Conservation (phyloP, 2,113 vertebrate species). For the Serranochromis macrocephalus region DNA sequence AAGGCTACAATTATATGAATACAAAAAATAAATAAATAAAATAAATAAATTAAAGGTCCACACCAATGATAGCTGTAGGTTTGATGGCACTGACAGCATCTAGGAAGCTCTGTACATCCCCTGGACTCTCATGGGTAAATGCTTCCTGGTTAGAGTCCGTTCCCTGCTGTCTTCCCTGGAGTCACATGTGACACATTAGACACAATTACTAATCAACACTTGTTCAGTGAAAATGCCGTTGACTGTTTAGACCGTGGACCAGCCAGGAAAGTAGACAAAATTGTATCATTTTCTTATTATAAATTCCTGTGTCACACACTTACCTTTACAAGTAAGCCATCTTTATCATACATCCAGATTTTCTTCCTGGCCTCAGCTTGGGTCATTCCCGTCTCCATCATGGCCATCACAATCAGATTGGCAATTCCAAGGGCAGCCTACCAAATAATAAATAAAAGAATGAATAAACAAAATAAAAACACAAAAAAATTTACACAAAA, state of each 20-base stretch:
- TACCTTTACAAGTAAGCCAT: constrained; percentile 86
- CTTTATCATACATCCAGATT: constrained; percentile 95
- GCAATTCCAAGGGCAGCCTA: constrained; percentile 95
- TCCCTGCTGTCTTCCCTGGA: constrained; percentile 75
- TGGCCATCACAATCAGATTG: constrained; percentile 93
- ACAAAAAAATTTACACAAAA: background rate
- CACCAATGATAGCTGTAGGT: constrained; percentile 91
- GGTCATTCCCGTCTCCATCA: constrained; percentile 81
- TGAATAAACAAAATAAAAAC: background rate
- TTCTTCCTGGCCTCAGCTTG: constrained; percentile 77
- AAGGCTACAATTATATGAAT: background rate
- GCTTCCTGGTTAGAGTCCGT: constrained; percentile 82
- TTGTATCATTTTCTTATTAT: constrained; percentile 66
- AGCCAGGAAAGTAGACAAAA: constrained; percentile 26
- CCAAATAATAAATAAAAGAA: background rate
- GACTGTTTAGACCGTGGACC: background rate
- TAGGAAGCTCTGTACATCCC: constrained; percentile 76
- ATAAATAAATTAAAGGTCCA: rapidly evolving
- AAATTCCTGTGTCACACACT: constrained; percentile 40
- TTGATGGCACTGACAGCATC: constrained; percentile 86
- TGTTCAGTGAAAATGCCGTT: background rate
- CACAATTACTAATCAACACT: background rate
- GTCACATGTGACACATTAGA: background rate
- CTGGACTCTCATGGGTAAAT: constrained; percentile 78
- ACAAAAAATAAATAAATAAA: rapidly evolving